Evolutionary conservation across 2,797 vertebrate species (phyloP).

Genomic region (Enteromius anoplus): DNA sequence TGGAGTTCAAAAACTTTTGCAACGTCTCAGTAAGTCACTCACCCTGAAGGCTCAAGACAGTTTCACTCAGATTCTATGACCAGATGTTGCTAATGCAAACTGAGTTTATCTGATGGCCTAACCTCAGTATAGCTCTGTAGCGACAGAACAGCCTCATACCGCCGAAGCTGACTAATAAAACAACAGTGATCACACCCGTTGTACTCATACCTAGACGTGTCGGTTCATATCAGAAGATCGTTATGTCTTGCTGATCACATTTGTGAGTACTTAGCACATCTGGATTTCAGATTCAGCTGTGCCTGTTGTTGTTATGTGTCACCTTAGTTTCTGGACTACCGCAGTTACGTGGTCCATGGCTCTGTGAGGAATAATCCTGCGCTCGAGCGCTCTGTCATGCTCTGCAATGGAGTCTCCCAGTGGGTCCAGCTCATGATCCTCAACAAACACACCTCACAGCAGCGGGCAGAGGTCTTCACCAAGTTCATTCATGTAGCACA

Average conservation of each 20-base stretch:
- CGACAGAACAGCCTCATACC: neutral
- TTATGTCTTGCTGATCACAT: slow-evolving; percentile 9
- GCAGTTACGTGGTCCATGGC: slow-evolving; percentile 85
- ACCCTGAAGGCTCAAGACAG: neutral
- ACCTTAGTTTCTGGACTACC: slow-evolving; percentile 85
- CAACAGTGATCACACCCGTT: neutral
- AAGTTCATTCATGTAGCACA: slow-evolving; percentile 91
- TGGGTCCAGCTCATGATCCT: slow-evolving; percentile 97
- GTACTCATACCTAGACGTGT: slow-evolving; percentile 27
- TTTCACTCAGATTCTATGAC: neutral
- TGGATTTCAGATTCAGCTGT: slow-evolving; percentile 9
- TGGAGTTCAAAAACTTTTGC: slow-evolving; percentile 93
- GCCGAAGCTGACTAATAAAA: slow-evolving; percentile 1
- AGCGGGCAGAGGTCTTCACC: slow-evolving; percentile 89
- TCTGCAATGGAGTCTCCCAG: slow-evolving; percentile 92
- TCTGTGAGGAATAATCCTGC: slow-evolving; percentile 84
- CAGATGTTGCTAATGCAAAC: neutral
- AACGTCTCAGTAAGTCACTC: slow-evolving; percentile 82
- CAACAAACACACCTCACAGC: slow-evolving; percentile 86
- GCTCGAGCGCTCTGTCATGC: slow-evolving; percentile 86
- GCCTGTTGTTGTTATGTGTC: slow-evolving; percentile 31
- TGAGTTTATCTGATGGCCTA: neutral
- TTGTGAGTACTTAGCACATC: neutral
- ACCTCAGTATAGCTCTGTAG: neutral
- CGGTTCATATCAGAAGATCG: slow-evolving; percentile 17